These are phyloP conservation scores for Epinephelus coioides DNA, from an alignment of 2,797 vertebrate species.

Conservation along the genomic window DNA sequence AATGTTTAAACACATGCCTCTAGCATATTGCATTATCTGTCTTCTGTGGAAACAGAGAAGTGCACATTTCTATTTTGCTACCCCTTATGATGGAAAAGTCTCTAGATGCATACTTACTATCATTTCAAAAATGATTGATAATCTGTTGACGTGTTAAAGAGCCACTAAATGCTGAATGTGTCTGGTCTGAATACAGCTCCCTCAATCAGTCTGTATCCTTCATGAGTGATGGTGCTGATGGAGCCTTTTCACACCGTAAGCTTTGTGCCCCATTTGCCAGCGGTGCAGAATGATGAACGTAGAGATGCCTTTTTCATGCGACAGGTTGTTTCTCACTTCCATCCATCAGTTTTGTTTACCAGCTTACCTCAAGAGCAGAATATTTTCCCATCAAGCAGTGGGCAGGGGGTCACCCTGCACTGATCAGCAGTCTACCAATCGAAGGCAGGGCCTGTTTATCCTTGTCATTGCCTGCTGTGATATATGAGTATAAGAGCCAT, in stretches of 20 bases:
- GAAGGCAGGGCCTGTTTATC: background rate
- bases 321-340: background rate
- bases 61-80: background rate
- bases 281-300: background rate
- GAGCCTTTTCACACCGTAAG: background rate
- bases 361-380: background rate
- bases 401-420: background rate
- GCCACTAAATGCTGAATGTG: constrained; percentile 7
- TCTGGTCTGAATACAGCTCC: constrained; percentile 10
- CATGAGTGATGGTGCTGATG: constrained; percentile 1
- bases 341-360: background rate
- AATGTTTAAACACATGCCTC: constrained; percentile 27
- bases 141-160: constrained; percentile 10
- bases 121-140: constrained; percentile 1
- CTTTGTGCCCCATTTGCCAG: constrained; percentile 9
- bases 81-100: background rate
- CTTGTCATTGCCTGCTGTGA: background rate
- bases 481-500: background rate
- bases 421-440: background rate
- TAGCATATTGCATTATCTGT: background rate
- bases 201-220: constrained; percentile 16
- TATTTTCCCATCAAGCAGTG: background rate
- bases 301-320: background rate
- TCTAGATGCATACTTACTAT: constrained; percentile 4
- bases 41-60: background rate